Evolutionary conservation across 2,797 vertebrate species (phyloP).

Genomic region (Chelidonichthys spinosus): DNA sequence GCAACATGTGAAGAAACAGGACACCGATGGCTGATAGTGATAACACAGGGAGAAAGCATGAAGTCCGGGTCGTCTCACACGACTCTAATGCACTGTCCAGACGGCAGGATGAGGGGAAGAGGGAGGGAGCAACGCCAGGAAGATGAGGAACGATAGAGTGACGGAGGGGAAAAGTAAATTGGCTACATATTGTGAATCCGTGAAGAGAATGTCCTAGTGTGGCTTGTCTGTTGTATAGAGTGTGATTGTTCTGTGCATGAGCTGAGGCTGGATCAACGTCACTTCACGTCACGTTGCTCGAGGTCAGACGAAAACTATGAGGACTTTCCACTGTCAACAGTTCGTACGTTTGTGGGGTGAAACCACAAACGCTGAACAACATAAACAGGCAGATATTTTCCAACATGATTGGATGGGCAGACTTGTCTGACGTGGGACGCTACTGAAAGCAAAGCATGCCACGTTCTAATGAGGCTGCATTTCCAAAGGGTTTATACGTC

Average conservation of each 20-base stretch:
- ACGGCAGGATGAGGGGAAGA: slow-evolving; percentile 53
- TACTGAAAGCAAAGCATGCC: background rate
- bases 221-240: slow-evolving; percentile 11
- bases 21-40: slow-evolving; percentile 69
- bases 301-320: background rate
- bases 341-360: slow-evolving; percentile 1
- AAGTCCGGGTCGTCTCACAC: slow-evolving; percentile 37
- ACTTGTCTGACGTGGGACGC: background rate
- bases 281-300: slow-evolving; percentile 4
- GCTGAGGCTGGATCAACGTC: slow-evolving; percentile 12
- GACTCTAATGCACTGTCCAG: slow-evolving; percentile 67
- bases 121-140: background rate
- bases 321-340: slow-evolving; percentile 24
- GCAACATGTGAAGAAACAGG: slow-evolving; percentile 57
- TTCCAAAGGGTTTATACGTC: background rate
- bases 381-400: slow-evolving; percentile 31
- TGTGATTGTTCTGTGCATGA: slow-evolving; percentile 12
- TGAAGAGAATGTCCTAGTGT: slow-evolving; percentile 13
- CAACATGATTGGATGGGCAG: background rate
- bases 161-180: slow-evolving; percentile 12
- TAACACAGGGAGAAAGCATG: slow-evolving; percentile 45
- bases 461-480: background rate
- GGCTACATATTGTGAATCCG: slow-evolving; percentile 44
- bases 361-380: slow-evolving; percentile 25
- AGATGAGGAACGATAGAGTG: slow-evolving; percentile 35